Evolutionary conservation across 1,140 invertebrate genomes (phyloP), one percentile per base, ranked within the genome.

Genomic region (Hycleus cichorii): DNA sequence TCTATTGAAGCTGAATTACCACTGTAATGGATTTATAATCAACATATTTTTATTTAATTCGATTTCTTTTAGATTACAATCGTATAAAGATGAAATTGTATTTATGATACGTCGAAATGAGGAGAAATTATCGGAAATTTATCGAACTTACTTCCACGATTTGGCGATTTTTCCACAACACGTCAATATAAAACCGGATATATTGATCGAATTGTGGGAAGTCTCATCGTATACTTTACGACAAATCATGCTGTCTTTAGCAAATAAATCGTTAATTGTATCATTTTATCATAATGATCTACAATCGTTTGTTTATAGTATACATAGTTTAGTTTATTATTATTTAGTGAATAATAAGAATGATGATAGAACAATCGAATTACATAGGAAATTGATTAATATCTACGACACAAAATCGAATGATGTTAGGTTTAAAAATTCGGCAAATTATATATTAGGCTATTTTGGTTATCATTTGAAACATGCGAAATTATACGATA

Each of bases 391-490:
- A 57, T 57, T 76, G 12, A 44, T 76, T 8, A 32, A 64, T 5
- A 47, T 52, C 7, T 75, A 76, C 49, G 42, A 66, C 12, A 49
- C 59, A 11, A 24, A 59, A 9, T 75, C 66, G 56, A 42, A 63
- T 45, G 46, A 57, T 42, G 75, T 45, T 76, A 64, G 49, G 52
- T 58, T 8, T 54, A 64, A 65, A 75, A 47, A 32, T 32, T 32
- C 32, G 32, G 75, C 77, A 57, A 69, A 70, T 26, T 78, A 78
- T 54, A 74, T 76, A 27, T 69, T 70, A 24, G 69, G 66, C 44
- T 73, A 70, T 60, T 52, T 77, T 42, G 75, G 74, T 1, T 76
- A 78, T 59, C 76, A 78, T 63, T 58, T 77, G 12, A 61, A 68
- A 50, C 59, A 74, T 45, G 67, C 71, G 8, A 59, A 67, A 11